Evolutionary conservation across 2,888 invertebrate genomes (phyloP), one percentile per base, ranked within the genome.

Genomic region (Spodoptera littoralis): DNA sequence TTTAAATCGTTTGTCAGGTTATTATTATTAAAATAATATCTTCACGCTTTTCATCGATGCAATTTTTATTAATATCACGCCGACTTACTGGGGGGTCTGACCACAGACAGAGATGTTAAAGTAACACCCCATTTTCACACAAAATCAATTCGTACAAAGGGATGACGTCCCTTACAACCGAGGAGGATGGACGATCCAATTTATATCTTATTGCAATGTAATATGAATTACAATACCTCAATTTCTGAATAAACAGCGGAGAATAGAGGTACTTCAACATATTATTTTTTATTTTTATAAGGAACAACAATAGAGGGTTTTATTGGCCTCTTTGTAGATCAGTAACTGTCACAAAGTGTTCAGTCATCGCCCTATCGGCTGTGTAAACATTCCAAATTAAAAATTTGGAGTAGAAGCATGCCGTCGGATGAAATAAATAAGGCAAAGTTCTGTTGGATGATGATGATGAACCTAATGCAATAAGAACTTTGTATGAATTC

Each of bases 281-380:
- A 83, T 88, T 86, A 84, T 84, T 81, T 83, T 84, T 66, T 88
- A 84, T 88, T 90, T 89, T 87, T 83, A 86, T 87, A 88, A 84
- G 82, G 81, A 77, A 80, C 80, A 85, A 92, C 91, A 92, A 92
- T 89, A 84, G 89, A 78, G 75, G 81, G 84, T 85, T 90, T 91
- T 92, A 92, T 92, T 93, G 89, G 92, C 92, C 88, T 87, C 90
- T 92, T 92, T 90, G 92, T 90, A 85, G 86, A 90, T 88, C 87
- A 84, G 88, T 88, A 88, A 90, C 88, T 90, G 90, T 90, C 90
- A 90, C 88, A 84, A 89, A 90, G 85, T 82, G 89, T 88, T 84
- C 82, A 90, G 88, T 89, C 90, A 90, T 88, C 84, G 78, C 79
- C 80, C 81, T 78, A 83, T 91, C 91, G 91, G 90, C 92, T 92